Evolutionary conservation across 2,888 invertebrate species (phyloP), one percentile per base, ranked within the genome.

Genomic region (Lasius platythorax): DNA sequence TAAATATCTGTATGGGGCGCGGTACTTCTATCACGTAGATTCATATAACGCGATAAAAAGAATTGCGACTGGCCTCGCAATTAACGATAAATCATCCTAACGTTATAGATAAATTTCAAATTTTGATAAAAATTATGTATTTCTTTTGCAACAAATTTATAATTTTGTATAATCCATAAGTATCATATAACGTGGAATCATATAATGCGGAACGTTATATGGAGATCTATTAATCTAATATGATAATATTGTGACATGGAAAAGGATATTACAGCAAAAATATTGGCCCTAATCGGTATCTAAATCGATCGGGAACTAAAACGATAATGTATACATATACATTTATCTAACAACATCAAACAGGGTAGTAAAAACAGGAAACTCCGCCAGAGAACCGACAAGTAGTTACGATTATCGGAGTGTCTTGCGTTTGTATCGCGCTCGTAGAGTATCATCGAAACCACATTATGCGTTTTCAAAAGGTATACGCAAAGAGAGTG

Each of bases 401-500:
- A 50, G 15, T 67, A 33, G 28, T 43, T 28, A 18, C 61, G 61
- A 33, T 78, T 67, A 68, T 78, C 78, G 12, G 15, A 18, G 30
- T 40, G 18, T 46, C 18, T 12, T 5, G 18, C n/a, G 23, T 64
- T 76, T 53, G 33, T 43, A 67, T 33, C 23, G 53, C 50, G 11
- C 12, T n/a, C 11, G 33, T 23, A 30, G 23, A 68, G 33, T 30
- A 67, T 79, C 30, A 68, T n/a, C 33, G 68, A 43, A 28, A 15
- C 33, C 37, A n/a, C 8, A n/a, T 46, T 43, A n/a, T 50, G 30
- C 15, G 43, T 37, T 68, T 72, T 23, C 72, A 61, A 72, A 70
- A 72, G 43, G n/a, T 46, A 23, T 23, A 63, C 72, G 3, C 46
- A 28, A 81, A 46, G 72, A 61, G 70, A 79, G 37, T 72, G 72